phyloP scores from a whole-genome alignment of 2,113 vertebrate genomes.

The Holacanthus passer region DNA sequence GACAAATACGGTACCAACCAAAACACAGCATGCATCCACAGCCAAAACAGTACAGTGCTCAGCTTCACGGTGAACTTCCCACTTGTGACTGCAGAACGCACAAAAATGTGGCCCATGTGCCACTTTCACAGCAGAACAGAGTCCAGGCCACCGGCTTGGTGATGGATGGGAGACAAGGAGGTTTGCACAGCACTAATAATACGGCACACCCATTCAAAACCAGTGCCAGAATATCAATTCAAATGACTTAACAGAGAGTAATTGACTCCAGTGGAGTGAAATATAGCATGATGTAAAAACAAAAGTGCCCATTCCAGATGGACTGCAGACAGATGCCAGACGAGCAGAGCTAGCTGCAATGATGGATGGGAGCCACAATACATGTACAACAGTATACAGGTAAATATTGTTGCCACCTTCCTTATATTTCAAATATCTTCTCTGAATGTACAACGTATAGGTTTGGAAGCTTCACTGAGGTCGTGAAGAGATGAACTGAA shows the following conservation, averaged over 20 bases:
- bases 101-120: conserved; percentile 34
- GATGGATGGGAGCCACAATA: conserved; percentile 13
- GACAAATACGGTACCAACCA: conserved; percentile 57
- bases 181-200: conserved; percentile 25
- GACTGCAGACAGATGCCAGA: conserved; percentile 41
- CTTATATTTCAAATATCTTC: not conserved
- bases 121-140: conserved; percentile 34
- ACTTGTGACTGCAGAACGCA: conserved; percentile 21
- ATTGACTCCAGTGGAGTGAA: conserved; percentile 28
- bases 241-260: conserved; percentile 41
- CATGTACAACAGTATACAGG: not conserved
- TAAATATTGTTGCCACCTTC: not conserved
- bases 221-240: conserved; percentile 30
- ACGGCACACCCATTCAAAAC: conserved; percentile 29
- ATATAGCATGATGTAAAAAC: conserved; percentile 15
- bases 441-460: not conserved
- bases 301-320: conserved; percentile 42
- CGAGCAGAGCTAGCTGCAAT: not conserved
- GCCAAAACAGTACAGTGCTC: conserved; percentile 50
- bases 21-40: conserved; percentile 53
- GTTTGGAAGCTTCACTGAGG: not conserved
- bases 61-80: conserved; percentile 39
- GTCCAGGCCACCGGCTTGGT: conserved; percentile 39
- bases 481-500: conserved; percentile 1
- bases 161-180: conserved; percentile 27